Conservation (phyloP, 2,888 invertebrate species). For the Pristionchus entomophagus region DNA sequence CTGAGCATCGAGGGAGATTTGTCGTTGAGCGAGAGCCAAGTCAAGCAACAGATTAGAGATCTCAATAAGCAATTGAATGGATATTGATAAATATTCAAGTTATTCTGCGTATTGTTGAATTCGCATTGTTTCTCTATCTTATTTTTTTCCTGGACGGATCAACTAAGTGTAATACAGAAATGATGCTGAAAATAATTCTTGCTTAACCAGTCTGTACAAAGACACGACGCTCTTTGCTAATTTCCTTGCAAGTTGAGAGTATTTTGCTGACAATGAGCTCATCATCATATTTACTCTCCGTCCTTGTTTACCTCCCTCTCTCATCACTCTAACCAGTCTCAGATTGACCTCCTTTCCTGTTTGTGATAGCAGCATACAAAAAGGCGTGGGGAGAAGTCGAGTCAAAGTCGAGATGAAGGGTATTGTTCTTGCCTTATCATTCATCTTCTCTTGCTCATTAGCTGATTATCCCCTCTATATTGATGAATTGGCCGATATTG, state of each 20-base stretch:
- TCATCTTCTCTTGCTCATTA: not conserved
- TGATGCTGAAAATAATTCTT: no score
- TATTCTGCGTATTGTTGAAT: no score
- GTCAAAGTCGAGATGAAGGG: constrained; percentile 1
- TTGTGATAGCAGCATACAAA: constrained; percentile 31
- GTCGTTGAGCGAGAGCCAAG: constrained; percentile 18
- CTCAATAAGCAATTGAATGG: constrained; percentile 36
- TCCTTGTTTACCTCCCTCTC: not conserved
- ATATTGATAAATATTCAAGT: not conserved
- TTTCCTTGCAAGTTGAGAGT: no score
- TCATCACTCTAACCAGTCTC: not conserved
- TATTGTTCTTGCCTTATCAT: not conserved
- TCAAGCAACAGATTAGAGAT: not conserved
- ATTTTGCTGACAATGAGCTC: no score
- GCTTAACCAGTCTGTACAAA: no score
- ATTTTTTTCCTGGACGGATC: no score
- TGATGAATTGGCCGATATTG: constrained; percentile 26
- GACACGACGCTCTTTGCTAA: no score
- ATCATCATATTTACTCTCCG: not conserved
- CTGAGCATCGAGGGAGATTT: constrained; percentile 8
- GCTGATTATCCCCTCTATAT: constrained; percentile 21
- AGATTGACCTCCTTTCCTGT: constrained; percentile 10
- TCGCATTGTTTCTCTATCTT: no score
- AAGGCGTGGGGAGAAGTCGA: not conserved
- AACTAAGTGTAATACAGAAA: no score